These are phyloP conservation scores for Oreochromis spilurus DNA, from an alignment of 2,113 vertebrate genomes.

Conservation along the genomic window DNA sequence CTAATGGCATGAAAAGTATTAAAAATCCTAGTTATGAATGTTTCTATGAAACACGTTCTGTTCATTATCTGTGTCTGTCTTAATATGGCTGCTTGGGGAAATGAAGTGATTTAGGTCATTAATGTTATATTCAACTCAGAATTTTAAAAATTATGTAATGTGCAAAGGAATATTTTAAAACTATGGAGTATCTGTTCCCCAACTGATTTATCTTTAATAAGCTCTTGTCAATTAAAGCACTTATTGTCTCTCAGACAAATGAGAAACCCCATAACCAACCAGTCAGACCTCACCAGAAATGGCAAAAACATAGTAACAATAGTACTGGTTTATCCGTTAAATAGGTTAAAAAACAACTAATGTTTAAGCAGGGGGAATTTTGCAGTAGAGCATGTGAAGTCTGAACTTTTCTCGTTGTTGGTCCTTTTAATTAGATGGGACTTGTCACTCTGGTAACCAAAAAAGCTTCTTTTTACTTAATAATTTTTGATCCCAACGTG, in stretches of 20 bases:
- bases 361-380: neutral
- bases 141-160: slow-evolving; percentile 51
- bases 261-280: neutral
- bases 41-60: neutral
- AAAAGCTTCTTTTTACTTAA: neutral
- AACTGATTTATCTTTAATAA: slow-evolving; percentile 9
- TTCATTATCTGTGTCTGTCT: neutral
- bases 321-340: neutral
- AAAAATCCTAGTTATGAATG: neutral
- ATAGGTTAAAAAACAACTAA: neutral
- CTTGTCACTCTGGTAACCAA: neutral
- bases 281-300: neutral
- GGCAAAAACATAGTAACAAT: neutral
- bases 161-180: slow-evolving; percentile 20
- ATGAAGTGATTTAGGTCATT: slow-evolving; percentile 52
- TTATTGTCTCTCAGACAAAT: neutral
- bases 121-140: slow-evolving; percentile 45
- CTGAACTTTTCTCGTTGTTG: neutral
- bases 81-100: slow-evolving; percentile 25
- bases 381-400: neutral
- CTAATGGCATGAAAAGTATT: neutral
- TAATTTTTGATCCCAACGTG: neutral
- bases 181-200: neutral
- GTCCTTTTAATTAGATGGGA: neutral
- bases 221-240: neutral